A percentile compares a stretch with the other conserved stretches of the same genome.
phyloP scores from a whole-genome alignment of 2,888 invertebrate genomes.

The Isoperla grammatica region DNA sequence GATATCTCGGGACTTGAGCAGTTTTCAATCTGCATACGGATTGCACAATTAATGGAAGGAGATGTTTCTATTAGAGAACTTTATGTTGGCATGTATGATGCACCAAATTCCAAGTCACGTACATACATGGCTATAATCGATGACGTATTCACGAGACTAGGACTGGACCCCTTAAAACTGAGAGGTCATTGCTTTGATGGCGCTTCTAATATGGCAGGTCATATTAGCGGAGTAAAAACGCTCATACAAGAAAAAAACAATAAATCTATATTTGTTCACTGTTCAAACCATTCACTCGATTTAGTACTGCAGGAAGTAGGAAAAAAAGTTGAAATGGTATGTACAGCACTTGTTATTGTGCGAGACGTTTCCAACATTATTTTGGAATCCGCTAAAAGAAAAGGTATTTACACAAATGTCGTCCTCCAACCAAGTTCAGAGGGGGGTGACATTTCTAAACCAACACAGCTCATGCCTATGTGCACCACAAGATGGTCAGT shows the following conservation, averaged over 20 bases:
- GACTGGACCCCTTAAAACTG: not conserved
- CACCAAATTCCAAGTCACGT: not conserved
- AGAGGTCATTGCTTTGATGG: constrained; percentile 23
- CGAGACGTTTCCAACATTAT: not conserved
- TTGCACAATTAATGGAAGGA: not conserved
- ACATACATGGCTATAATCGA: not conserved
- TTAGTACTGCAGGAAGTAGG: constrained; percentile 18
- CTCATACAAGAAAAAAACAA: constrained; percentile 5
- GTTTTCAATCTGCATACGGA: constrained; percentile 18
- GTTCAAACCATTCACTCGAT: constrained; percentile 20
- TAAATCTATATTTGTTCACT: constrained; percentile 22
- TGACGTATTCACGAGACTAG: not conserved
- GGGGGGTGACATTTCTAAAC: too few relatives aligned
- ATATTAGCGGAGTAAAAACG: constrained; percentile 16
- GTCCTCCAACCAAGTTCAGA: too few relatives aligned
- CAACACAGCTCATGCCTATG: too few relatives aligned
- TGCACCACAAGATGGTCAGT: too few relatives aligned
- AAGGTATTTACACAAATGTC: too few relatives aligned
- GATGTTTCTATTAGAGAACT: not conserved
- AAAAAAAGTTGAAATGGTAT: constrained; percentile 11
- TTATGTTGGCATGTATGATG: not conserved
- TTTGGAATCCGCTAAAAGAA: not conserved
- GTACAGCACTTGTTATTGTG: too few relatives aligned
- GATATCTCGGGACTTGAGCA: constrained; percentile 23
- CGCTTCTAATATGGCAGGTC: constrained; percentile 17